phyloP scores from a whole-genome alignment of 1,140 invertebrate genomes.

The Tetramorium parvispinum region DNA sequence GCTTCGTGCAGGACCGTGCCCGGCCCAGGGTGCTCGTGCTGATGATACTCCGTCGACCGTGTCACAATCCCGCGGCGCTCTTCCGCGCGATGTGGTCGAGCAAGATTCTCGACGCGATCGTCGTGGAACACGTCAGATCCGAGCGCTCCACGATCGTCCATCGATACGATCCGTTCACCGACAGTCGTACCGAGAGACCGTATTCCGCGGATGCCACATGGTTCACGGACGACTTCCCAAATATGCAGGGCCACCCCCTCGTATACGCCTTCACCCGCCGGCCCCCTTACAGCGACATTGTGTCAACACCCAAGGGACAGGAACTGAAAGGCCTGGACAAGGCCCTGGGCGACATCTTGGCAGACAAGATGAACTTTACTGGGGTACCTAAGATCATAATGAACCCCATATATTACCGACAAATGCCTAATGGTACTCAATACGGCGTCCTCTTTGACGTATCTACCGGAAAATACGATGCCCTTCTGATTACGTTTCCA shows the following conservation, averaged over 20 bases:
- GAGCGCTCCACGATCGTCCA: background rate
- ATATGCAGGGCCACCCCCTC: conserved; percentile 4
- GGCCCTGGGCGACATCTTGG: background rate
- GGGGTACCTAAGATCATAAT: background rate
- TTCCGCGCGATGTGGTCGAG: conserved; percentile 20
- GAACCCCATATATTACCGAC: background rate
- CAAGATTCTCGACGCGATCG: conserved; percentile 21
- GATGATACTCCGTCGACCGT: conserved; percentile 30
- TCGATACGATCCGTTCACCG: conserved; percentile 12
- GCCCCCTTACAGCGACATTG: background rate
- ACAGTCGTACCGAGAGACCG: background rate
- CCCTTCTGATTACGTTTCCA: background rate
- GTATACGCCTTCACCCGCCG: background rate
- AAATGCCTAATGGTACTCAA: background rate
- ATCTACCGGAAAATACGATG: background rate
- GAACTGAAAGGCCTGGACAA: background rate
- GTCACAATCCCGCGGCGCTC: background rate
- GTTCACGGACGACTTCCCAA: conserved; percentile 17
- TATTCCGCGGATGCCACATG: background rate
- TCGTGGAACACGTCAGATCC: background rate
- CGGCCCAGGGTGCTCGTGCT: conserved; percentile 12
- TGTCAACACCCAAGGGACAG: no score
- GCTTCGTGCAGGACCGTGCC: background rate
- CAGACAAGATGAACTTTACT: conserved; percentile 24
- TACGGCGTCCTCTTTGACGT: background rate